Evolutionary conservation across 2,797 vertebrate species (phyloP).

Genomic region (Enteromius paludinosus): DNA sequence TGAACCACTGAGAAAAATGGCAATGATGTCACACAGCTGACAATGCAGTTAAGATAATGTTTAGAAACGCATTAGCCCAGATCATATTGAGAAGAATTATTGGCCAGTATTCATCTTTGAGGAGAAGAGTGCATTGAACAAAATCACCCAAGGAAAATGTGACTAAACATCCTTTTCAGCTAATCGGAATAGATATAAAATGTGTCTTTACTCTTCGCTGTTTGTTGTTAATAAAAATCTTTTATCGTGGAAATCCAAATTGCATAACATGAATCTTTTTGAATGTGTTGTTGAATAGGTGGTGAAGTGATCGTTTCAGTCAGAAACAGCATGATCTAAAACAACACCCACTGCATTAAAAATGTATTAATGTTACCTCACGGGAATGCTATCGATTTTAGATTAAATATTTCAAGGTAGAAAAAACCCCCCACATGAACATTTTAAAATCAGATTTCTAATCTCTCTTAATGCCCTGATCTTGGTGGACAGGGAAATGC

Average conservation of each 20-base stretch:
- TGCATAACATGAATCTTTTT: constrained; percentile 23
- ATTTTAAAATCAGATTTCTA: constrained; percentile 73
- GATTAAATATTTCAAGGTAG: constrained; percentile 57
- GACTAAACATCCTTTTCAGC: not conserved
- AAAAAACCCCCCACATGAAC: constrained; percentile 63
- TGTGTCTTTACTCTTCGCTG: not conserved
- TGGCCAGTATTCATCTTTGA: not conserved
- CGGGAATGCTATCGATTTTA: constrained; percentile 50
- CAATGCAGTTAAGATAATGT: not conserved
- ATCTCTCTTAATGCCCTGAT: constrained; percentile 61
- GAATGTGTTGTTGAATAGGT: constrained; percentile 14
- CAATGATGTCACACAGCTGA: not conserved
- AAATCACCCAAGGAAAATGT: not conserved
- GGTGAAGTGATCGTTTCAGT: constrained; percentile 23
- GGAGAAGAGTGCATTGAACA: not conserved
- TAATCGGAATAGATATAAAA: not conserved
- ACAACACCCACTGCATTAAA: constrained; percentile 39
- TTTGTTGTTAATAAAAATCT: constrained; percentile 3
- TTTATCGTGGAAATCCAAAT: not conserved
- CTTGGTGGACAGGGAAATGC: constrained; percentile 72
- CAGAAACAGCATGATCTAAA: constrained; percentile 40
- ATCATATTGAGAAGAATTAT: not conserved
- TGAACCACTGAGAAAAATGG: not conserved
- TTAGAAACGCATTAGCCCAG: not conserved
- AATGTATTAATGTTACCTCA: constrained; percentile 48